Evolutionary conservation across 2,888 invertebrate species (phyloP).

Genomic region (Sinhomidia bicolor): DNA sequence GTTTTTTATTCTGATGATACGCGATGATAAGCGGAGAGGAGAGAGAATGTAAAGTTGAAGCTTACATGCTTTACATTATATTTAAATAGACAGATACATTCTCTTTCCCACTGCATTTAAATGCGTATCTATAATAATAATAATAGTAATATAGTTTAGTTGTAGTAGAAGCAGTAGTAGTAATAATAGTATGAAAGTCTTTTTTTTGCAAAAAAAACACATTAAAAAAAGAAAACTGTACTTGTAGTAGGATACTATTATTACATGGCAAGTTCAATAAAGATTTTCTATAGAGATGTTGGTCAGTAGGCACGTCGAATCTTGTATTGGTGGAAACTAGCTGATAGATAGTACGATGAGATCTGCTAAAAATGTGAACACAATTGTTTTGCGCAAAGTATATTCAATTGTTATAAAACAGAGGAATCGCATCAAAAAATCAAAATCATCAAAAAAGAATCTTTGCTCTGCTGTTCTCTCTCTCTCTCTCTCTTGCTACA

Average conservation of each 20-base stretch:
- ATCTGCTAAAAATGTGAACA: too few species aligned
- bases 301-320: background rate
- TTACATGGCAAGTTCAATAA: too few species aligned
- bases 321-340: too few species aligned
- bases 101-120: background rate
- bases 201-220: background rate
- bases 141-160: too few species aligned
- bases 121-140: too few species aligned
- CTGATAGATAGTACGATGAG: too few species aligned
- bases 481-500: background rate
- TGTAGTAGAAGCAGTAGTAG: too few species aligned
- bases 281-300: background rate
- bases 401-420: slow-evolving; percentile 24
- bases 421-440: background rate
- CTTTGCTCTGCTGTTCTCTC: background rate
- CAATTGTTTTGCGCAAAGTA: too few species aligned
- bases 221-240: background rate
- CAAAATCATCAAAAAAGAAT: background rate
- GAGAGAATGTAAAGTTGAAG: background rate
- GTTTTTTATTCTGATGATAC: slow-evolving; percentile 48
- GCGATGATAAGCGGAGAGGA: slow-evolving; percentile 26
- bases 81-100: background rate
- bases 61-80: background rate
- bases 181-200: slow-evolving; percentile 9
- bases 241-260: background rate